Percentiles rank a stretch among this genome's conserved stretches.
Evolutionary conservation across 2,113 vertebrate species (phyloP).

Genomic region (Neogale vison): DNA sequence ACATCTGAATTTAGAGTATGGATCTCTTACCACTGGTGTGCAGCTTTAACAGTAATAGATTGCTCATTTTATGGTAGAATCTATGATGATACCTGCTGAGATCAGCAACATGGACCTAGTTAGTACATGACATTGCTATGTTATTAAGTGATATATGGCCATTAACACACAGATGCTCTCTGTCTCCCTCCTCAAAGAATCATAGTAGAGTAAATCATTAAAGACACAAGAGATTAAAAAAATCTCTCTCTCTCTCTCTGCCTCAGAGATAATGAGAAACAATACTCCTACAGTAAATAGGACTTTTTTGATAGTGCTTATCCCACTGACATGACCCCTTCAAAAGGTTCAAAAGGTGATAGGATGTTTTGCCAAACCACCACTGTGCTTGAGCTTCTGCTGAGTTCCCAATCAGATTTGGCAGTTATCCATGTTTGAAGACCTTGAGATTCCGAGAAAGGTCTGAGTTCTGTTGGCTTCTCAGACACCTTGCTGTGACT

Average conservation of each 20-base stretch:
- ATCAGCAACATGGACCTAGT: background rate
- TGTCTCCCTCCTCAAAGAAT: background rate
- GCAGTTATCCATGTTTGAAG: conserved; percentile 5
- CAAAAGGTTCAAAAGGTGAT: background rate
- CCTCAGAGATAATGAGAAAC: background rate
- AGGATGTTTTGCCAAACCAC: background rate
- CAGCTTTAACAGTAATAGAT: background rate
- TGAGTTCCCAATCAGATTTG: background rate
- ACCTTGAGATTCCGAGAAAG: background rate
- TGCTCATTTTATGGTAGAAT: background rate
- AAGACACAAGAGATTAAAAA: background rate
- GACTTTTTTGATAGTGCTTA: background rate
- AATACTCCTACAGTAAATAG: background rate
- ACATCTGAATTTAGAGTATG: background rate
- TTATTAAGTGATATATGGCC: background rate
- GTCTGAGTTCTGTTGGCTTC: conserved; percentile 45
- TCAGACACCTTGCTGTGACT: conserved; percentile 74
- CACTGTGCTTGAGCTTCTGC: background rate
- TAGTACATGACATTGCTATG: background rate
- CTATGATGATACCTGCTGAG: background rate
- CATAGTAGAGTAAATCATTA: background rate
- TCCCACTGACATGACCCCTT: background rate
- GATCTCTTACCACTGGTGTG: background rate
- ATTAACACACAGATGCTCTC: background rate
- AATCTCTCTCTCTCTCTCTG: background rate